Evolutionary conservation across 2,797 vertebrate genomes (phyloP), one percentile per base, ranked within the genome.

Genomic region (Spinibarbus caldwelli): DNA sequence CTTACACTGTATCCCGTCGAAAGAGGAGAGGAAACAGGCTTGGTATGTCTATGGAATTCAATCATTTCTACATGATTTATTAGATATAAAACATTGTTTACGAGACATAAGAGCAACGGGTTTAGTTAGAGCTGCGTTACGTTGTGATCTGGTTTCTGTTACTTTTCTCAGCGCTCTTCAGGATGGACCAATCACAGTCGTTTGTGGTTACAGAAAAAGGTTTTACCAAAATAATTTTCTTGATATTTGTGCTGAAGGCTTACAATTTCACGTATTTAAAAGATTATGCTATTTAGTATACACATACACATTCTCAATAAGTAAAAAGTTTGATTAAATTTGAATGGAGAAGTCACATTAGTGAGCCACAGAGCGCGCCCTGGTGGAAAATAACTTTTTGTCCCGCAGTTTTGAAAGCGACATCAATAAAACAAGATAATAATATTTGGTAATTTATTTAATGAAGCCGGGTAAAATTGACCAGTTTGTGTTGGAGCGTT

Each of bases 1-100:
- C 0, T 31, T 84, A 15, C 38, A 80, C 84, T 62, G 76, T n/a
- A 85, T 85, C 41, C 77, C 76, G 36, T 26, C 38, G 31, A 85
- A 80, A 62, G 67, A 62, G 1, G 77, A 85, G 47, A 47, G 84
- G 38, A 80, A 72, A 47, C 77, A 3, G 29, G 84, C 67, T 43
- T 85, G 72, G 82, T 84, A 84, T 54, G 72, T 84, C 41, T 6
- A 23, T 38, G 5, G 2, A 47, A 62, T 49, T 34, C 1, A 23
- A 3, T 19, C 0, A 11, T 62, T 15, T 62, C 3, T n/a, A 26
- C 26, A 2, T 34, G 1, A 34, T 23, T 23, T 62, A 2, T n/a
- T 29, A 0, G 43, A 31, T 45, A 11, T 10, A 10, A 29, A 72
- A 8, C 41, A 17, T 15, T n/a, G 7, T 14, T 21, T 11, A 23